A percentile compares a stretch with the other conserved stretches of the same genome.
phyloP scores from a whole-genome alignment of 1,140 invertebrate genomes.

The Thalassaphorura encarpata region DNA sequence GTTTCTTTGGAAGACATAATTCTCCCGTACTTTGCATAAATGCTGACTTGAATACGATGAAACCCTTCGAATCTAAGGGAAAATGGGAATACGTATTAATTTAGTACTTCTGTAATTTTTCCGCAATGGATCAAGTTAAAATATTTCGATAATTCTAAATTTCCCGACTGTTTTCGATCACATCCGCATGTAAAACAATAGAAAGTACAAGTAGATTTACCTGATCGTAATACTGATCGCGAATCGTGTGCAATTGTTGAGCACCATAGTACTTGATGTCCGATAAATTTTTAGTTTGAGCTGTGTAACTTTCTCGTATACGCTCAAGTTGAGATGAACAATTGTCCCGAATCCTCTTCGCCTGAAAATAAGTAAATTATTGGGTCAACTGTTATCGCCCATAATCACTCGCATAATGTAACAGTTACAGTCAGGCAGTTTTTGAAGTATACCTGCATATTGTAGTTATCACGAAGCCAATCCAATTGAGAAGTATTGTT shows the following conservation, averaged over 20 bases:
- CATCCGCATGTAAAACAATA: too few species aligned
- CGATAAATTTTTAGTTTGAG: conserved; percentile 72
- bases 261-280: conserved; percentile 85
- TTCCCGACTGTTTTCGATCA: too few species aligned
- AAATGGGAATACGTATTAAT: neutral
- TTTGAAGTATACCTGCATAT: conserved; percentile 60
- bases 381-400: neutral
- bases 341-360: conserved; percentile 80
- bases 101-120: too few species aligned
- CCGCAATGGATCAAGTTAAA: too few species aligned
- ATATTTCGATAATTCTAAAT: too few species aligned
- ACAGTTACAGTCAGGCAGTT: too few species aligned
- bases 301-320: conserved; percentile 81
- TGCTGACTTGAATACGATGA: conserved; percentile 79
- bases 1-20: conserved; percentile 88
- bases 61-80: conserved; percentile 48
- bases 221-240: conserved; percentile 87
- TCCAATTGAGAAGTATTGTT: conserved; percentile 82
- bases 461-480: conserved; percentile 79
- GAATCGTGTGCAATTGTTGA: conserved; percentile 64
- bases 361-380: conserved; percentile 42
- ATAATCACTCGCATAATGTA: too few species aligned
- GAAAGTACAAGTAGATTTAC: conserved; percentile 46
- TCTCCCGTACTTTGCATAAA: conserved; percentile 83
- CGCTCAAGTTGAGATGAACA: conserved; percentile 85